Evolutionary conservation across 2,113 vertebrate genomes (phyloP).

Genomic region (Hassar affinis): DNA sequence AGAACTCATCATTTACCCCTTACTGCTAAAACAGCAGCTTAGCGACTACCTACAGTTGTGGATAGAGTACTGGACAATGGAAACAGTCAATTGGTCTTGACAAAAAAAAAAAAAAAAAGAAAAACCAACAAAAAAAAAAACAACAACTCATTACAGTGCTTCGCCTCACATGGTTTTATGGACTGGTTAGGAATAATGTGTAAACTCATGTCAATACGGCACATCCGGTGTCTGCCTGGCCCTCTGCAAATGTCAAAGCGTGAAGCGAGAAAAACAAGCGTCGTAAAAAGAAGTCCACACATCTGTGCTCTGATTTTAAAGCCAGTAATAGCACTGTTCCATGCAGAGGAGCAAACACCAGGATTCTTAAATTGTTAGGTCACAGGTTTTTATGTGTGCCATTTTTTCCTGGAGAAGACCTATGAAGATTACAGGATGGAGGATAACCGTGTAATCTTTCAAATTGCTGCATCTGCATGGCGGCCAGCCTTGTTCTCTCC

Average conservation of each 20-base stretch:
- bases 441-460: slow-evolving; percentile 66
- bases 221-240: slow-evolving; percentile 33
- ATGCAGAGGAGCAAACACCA: slow-evolving; percentile 56
- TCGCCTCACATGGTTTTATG: slow-evolving; percentile 43
- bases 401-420: slow-evolving; percentile 55
- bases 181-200: slow-evolving; percentile 50
- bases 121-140: not conserved
- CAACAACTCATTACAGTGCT: slow-evolving; percentile 35
- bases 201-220: slow-evolving; percentile 41
- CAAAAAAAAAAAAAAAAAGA: slow-evolving; percentile 37
- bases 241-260: slow-evolving; percentile 48
- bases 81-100: slow-evolving; percentile 36
- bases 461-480: slow-evolving; percentile 62
- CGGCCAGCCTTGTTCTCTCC: slow-evolving; percentile 53
- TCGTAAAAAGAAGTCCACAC: slow-evolving; percentile 62
- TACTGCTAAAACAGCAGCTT: slow-evolving; percentile 58
- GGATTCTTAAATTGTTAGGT: slow-evolving; percentile 67
- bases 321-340: slow-evolving; percentile 62
- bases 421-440: slow-evolving; percentile 65
- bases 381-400: slow-evolving; percentile 53
- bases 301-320: slow-evolving; percentile 66
- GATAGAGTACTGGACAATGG: slow-evolving; percentile 36
- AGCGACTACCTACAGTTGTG: slow-evolving; percentile 33
- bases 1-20: slow-evolving; percentile 65
- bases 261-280: slow-evolving; percentile 55